Percentiles rank a stretch among this genome's conserved stretches.
These are phyloP conservation scores for Kradibia gibbosae DNA, from an alignment of 1,140 invertebrate genomes.

Conservation along the genomic window DNA sequence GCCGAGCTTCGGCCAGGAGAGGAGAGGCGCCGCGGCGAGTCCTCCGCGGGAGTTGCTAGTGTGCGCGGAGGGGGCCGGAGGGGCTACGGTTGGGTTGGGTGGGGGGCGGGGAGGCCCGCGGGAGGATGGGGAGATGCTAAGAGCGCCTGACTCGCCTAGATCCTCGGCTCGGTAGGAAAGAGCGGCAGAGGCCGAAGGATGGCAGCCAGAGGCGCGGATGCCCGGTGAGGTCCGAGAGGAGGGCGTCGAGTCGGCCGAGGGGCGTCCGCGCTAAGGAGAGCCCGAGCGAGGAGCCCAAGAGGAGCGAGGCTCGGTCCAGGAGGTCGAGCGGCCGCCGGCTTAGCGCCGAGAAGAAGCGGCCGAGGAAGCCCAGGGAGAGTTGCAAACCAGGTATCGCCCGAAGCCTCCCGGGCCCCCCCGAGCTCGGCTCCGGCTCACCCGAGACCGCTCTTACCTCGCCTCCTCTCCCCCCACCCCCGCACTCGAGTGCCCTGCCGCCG, in stretches of 20 bases:
- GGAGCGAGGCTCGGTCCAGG: neutral
- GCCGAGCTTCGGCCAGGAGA: too few species aligned
- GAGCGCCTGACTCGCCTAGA: neutral
- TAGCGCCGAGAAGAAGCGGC: neutral
- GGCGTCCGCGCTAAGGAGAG: neutral
- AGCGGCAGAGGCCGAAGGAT: neutral
- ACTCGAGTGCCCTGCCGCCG: too few species aligned
- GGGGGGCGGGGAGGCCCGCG: too few species aligned
- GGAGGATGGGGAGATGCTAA: too few species aligned
- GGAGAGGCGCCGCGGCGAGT: too few species aligned
- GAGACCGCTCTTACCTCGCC: neutral
- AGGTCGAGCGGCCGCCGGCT: neutral
- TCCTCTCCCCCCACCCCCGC: neutral
- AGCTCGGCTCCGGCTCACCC: too few species aligned
- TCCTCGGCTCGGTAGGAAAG: neutral
- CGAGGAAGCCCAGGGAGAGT: slow-evolving; percentile 23
- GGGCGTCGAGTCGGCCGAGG: neutral
- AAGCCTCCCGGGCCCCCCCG: too few species aligned
- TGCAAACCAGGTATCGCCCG: too few species aligned
- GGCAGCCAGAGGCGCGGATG: neutral
- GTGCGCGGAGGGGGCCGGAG: too few species aligned
- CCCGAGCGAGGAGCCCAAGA: neutral
- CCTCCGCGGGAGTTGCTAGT: too few species aligned
- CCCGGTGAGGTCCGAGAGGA: neutral
- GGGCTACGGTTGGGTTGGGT: too few species aligned